A percentile compares a stretch with the other conserved stretches of the same genome.
Evolutionary conservation across 2,113 vertebrate species (phyloP).

Genomic region (Psophia crepitans): DNA sequence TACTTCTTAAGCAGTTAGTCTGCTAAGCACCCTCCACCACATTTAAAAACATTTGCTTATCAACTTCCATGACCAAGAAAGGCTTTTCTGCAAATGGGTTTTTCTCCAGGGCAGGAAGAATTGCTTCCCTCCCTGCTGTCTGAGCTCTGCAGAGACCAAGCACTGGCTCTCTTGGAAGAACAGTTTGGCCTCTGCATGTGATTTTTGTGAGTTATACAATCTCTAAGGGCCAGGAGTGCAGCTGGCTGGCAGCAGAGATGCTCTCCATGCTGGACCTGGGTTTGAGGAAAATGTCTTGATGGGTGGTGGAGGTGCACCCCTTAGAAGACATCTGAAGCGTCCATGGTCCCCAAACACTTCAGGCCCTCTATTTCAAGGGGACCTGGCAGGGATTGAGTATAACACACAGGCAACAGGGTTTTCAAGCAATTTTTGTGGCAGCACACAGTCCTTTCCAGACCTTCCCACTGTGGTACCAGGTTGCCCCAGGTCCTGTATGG

Average conservation of each 20-base stretch:
- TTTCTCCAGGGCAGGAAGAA: background rate
- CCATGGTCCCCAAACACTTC: background rate
- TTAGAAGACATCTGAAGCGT: background rate
- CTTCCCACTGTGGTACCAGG: background rate
- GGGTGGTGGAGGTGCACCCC: background rate
- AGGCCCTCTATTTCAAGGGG: background rate
- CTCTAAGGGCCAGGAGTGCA: background rate
- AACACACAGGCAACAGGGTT: background rate
- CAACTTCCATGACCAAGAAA: background rate
- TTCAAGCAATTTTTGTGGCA: background rate
- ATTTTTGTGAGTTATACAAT: background rate
- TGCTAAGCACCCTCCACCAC: background rate
- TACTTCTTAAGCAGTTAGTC: background rate
- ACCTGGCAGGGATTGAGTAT: background rate
- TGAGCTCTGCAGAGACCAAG: background rate
- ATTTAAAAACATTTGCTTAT: background rate
- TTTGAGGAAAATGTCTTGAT: background rate
- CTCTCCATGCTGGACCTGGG: background rate
- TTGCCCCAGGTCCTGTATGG: background rate
- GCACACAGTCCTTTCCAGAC: background rate
- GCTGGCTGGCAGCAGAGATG: background rate
- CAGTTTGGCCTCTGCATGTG: background rate
- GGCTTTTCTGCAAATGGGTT: background rate
- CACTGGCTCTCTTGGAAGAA: background rate
- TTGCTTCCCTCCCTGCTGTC: background rate